Conservation (phyloP, 2,113 vertebrate species). For the Platichthys stellatus region DNA sequence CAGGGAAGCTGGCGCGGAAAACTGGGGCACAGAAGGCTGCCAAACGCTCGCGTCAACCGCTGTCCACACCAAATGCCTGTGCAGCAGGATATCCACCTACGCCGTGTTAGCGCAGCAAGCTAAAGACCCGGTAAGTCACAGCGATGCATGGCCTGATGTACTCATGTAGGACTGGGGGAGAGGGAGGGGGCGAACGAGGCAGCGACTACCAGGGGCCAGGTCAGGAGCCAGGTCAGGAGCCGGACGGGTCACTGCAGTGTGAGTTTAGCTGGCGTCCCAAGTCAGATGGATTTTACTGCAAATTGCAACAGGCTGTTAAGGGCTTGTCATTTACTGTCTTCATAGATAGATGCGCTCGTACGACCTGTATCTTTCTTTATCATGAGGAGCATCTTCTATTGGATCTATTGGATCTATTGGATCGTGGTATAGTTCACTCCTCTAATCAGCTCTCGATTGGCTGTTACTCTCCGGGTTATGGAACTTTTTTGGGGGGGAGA, state of each 20-base stretch:
- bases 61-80: slow-evolving; percentile 96
- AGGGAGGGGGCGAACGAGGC: slow-evolving; percentile 26
- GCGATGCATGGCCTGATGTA: slow-evolving; percentile 29
- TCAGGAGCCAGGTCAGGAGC: slow-evolving; percentile 22
- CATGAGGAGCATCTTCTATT: background rate
- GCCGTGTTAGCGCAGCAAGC: slow-evolving; percentile 94
- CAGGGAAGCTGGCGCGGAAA: slow-evolving; percentile 93
- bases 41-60: slow-evolving; percentile 92
- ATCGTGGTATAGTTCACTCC: slow-evolving; percentile 6
- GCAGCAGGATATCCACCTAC: slow-evolving; percentile 94
- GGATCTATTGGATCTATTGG: too few species aligned
- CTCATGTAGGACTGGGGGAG: slow-evolving; percentile 29
- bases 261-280: slow-evolving; percentile 10
- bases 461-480: background rate
- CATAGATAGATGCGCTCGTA: background rate
- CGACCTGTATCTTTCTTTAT: slow-evolving; percentile 11
- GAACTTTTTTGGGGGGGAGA: slow-evolving; percentile 6
- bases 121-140: slow-evolving; percentile 91
- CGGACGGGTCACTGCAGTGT: slow-evolving; percentile 13
- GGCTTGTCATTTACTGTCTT: slow-evolving; percentile 24
- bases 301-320: background rate
- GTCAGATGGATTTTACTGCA: slow-evolving; percentile 20
- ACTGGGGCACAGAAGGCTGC: slow-evolving; percentile 97
- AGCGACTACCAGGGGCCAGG: slow-evolving; percentile 27
- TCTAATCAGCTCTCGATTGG: slow-evolving; percentile 30